Conservation (phyloP, 2,888 invertebrate species). For the Bimastos eiseni region DNA sequence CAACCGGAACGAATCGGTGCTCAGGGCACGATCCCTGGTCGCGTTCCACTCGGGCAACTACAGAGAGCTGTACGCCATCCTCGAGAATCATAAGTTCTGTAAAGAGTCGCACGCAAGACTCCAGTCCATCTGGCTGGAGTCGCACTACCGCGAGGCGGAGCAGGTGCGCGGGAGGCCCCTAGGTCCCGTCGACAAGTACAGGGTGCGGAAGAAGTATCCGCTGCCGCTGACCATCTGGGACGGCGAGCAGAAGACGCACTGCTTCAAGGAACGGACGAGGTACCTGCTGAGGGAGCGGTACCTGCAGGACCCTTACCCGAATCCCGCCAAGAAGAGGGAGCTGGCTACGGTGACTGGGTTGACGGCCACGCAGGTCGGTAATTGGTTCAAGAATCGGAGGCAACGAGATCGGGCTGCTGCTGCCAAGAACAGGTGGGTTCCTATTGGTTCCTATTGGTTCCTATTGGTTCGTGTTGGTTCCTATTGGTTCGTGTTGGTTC, state of each 20-base stretch:
- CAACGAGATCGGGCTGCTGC: constrained; percentile 87
- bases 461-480: no score
- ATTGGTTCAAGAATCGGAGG: constrained; percentile 88
- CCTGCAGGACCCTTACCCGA: constrained; percentile 84
- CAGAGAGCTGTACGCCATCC: constrained; percentile 80
- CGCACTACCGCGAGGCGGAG: constrained; percentile 90
- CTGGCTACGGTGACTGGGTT: constrained; percentile 86
- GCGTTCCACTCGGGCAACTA: constrained; percentile 88
- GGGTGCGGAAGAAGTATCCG: constrained; percentile 90
- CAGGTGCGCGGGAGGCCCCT: constrained; percentile 84
- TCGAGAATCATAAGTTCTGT: constrained; percentile 86
- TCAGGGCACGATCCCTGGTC: constrained; percentile 82
- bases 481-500: no score
- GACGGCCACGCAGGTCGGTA: constrained; percentile 89
- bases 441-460: no score
- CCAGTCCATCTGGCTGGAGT: constrained; percentile 88
- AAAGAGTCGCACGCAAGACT: constrained; percentile 86
- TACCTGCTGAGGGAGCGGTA: constrained; percentile 96
- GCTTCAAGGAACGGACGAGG: constrained; percentile 91
- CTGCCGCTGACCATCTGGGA: constrained; percentile 91
- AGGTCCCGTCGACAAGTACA: constrained; percentile 90
- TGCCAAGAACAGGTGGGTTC: constrained; percentile 93
- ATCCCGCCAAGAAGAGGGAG: constrained; percentile 89
- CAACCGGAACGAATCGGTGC: constrained; percentile 81
- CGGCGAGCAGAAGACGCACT: constrained; percentile 93